Conservation (phyloP, 2,888 invertebrate genomes). For the Trissolcus japonicus region DNA sequence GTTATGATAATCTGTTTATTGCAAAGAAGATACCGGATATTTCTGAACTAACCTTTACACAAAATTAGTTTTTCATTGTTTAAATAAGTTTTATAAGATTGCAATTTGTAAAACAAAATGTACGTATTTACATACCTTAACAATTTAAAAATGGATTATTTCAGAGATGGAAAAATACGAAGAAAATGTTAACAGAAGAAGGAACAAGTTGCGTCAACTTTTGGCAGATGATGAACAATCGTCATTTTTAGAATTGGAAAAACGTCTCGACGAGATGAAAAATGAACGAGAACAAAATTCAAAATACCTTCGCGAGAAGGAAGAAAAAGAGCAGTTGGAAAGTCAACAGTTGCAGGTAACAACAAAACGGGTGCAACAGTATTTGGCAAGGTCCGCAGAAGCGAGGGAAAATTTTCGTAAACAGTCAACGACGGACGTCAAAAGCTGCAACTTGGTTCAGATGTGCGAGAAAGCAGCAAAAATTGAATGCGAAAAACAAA, state of each 20-base stretch:
- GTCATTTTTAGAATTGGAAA: constrained; percentile 78
- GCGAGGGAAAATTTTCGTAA: constrained; percentile 77
- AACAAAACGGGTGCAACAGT: constrained; percentile 76
- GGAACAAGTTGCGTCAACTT: constrained; percentile 70
- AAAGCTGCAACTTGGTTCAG: constrained; percentile 79
- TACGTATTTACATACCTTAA: too few relatives aligned
- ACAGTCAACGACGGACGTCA: constrained; percentile 77
- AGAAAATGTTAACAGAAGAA: constrained; percentile 76
- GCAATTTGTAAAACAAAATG: too few relatives aligned
- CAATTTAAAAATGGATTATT: background rate
- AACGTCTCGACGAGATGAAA: constrained; percentile 78
- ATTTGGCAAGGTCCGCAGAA: constrained; percentile 75
- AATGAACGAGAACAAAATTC: background rate
- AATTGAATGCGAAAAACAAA: constrained; percentile 78
- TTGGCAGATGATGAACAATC: constrained; percentile 77
- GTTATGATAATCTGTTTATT: too few relatives aligned
- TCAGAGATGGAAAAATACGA: constrained; percentile 71
- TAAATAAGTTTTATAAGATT: too few relatives aligned
- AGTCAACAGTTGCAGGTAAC: constrained; percentile 78
- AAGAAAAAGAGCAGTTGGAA: constrained; percentile 78
- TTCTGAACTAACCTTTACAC: too few relatives aligned
- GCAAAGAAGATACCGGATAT: too few relatives aligned
- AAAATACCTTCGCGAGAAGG: constrained; percentile 68
- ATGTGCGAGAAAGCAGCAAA: constrained; percentile 80
- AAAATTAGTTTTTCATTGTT: too few relatives aligned